phyloP scores from a whole-genome alignment of 2,888 invertebrate genomes.

The Onchidella celtica region DNA sequence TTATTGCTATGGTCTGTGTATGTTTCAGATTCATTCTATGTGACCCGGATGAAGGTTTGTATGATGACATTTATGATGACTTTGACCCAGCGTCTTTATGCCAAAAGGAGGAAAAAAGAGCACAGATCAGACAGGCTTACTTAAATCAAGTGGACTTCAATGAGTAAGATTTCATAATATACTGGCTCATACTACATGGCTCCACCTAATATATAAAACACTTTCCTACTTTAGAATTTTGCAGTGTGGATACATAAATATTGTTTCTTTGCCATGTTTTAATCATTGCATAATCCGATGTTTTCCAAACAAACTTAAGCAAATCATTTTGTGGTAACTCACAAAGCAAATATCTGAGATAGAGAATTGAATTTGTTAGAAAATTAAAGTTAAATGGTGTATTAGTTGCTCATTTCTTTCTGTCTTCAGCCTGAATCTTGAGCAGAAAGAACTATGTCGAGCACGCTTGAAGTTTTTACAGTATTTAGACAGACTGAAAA shows the following conservation, averaged over 20 bases:
- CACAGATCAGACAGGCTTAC: slow-evolving; percentile 66
- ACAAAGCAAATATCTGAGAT: too few species aligned
- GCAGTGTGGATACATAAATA: too few species aligned
- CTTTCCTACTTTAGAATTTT: slow-evolving; percentile 10
- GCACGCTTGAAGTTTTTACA: slow-evolving; percentile 86
- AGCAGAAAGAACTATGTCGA: slow-evolving; percentile 86
- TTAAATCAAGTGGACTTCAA: slow-evolving; percentile 78
- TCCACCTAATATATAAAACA: too few species aligned
- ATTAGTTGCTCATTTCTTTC: too few species aligned
- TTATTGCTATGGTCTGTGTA: too few species aligned
- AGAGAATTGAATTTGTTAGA: too few species aligned
- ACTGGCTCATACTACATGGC: too few species aligned
- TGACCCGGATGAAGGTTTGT: slow-evolving; percentile 72
- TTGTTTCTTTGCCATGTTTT: too few species aligned
- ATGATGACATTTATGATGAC: slow-evolving; percentile 73
- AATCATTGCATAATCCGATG: too few species aligned
- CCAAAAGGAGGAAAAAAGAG: slow-evolving; percentile 62
- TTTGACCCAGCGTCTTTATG: slow-evolving; percentile 66
- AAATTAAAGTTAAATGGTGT: too few species aligned
- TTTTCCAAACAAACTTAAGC: too few species aligned
- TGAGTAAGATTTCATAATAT: slow-evolving; percentile 79
- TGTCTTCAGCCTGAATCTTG: slow-evolving; percentile 83
- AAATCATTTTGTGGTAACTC: too few species aligned
- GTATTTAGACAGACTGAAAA: slow-evolving; percentile 86
- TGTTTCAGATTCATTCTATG: slow-evolving; percentile 69